Evolutionary conservation across 2,113 vertebrate genomes (phyloP).

Genomic region (Tenebrosternarchus preto): DNA sequence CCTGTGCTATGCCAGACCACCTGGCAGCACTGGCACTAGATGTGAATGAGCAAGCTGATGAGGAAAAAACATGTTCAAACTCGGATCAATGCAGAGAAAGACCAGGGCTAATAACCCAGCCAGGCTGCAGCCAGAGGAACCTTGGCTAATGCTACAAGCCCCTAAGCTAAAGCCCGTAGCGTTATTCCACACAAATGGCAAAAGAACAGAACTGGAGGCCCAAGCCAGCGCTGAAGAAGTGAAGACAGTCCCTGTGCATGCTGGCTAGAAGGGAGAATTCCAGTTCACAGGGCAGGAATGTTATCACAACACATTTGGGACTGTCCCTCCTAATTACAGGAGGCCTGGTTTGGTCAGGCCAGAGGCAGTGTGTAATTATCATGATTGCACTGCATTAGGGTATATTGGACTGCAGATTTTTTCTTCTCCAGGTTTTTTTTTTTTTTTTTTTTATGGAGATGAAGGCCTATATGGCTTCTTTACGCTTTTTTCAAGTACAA

Average conservation of each 20-base stretch:
- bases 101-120: constrained; percentile 39
- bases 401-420: constrained; percentile 33
- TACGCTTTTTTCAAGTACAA: background rate
- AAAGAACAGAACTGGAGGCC: constrained; percentile 33
- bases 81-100: constrained; percentile 41
- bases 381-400: constrained; percentile 54
- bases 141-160: constrained; percentile 24
- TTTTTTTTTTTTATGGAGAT: constrained; percentile 42
- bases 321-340: constrained; percentile 59
- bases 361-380: constrained; percentile 56
- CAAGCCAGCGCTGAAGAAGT: constrained; percentile 28
- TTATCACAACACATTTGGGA: constrained; percentile 57
- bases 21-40: constrained; percentile 42
- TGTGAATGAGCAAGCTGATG: constrained; percentile 47
- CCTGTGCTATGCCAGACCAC: constrained; percentile 39
- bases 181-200: constrained; percentile 26
- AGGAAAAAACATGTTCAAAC: constrained; percentile 49
- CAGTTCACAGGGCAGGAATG: constrained; percentile 49
- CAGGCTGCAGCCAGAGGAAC: constrained; percentile 24
- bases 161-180: constrained; percentile 26
- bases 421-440: no score
- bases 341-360: constrained; percentile 50
- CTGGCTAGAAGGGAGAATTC: constrained; percentile 15
- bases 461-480: background rate
- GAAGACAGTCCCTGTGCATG: constrained; percentile 40